Base-by-base conservation (phyloP, 2,113 vertebrate species). In the Vidua chalybeata region DNA sequence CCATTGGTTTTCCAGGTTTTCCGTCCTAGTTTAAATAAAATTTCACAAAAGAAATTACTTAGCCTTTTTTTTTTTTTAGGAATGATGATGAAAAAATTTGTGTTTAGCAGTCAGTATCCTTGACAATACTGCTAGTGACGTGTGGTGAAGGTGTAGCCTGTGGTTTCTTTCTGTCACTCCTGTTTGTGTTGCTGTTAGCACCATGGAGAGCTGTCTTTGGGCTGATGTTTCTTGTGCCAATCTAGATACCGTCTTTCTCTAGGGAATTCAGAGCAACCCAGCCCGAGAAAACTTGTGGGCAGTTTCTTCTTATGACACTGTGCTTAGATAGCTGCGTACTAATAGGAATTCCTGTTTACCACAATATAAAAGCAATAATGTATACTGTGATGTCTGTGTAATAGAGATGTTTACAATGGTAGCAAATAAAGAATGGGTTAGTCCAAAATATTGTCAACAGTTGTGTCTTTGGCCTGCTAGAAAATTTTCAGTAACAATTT, bases 401-500 rank as follows among this genome's bases (percentile, higher is more conserved):
- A 94, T 95, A 83, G 66, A 81, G 92, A 88, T 26, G 92, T 87
- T 96, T 96, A 94, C 92, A 92, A 22, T 33, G 73, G 91, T 93
- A 96, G 75, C 84, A 90, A 98, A 98, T 98, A 98, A 98, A 98
- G 90, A 91, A 94, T 1, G 7, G 63, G 52, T 93, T 96, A 64
- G 26, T 93, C n/a, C 64, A 64, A 84, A 89, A 18, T 8, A 15
- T 0, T 67, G 66, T 24, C 79, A 37, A 1, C 3, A 3, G 27
- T 7, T 1, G 1, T 27, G 56, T 63, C 64, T 81, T 88, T 3
- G 9, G 52, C 61, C 37, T 63, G 39, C 77, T 62, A 26, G n/a
- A 30, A 92, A 76, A 52, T 3, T 35, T 35, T 35, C 35, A 35
- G 0, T 13, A 51, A 31, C 33, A 7, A 2, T n/a, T 73, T 43